phyloP scores from a whole-genome alignment of 1,140 invertebrate species.

The Drosophila athabasca region DNA sequence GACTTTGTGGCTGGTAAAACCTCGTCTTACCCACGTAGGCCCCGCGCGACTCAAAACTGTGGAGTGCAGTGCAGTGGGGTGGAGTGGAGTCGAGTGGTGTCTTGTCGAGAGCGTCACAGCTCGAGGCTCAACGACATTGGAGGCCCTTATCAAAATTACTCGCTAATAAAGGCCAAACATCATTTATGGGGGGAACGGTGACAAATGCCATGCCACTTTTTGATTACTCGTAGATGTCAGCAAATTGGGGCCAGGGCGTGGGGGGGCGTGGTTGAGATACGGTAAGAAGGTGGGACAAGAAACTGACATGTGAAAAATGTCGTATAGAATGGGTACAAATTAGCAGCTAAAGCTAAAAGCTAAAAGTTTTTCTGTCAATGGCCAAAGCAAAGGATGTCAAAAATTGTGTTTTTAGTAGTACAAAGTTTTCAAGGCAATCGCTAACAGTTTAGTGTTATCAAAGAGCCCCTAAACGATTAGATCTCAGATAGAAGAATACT shows the following conservation, averaged over 20 bases:
- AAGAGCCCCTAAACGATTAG: no score
- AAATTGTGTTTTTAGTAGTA: no score
- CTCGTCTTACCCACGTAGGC: not conserved
- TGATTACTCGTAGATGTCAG: slow-evolving; percentile 38
- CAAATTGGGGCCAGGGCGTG: slow-evolving; percentile 1
- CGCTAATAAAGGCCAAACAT: slow-evolving; percentile 45
- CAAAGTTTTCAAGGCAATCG: no score
- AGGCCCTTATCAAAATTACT: slow-evolving; percentile 39
- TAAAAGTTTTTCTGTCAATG: slow-evolving; percentile 5
- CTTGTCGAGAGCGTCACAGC: slow-evolving; percentile 26
- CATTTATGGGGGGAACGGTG: slow-evolving; percentile 51
- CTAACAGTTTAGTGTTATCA: no score
- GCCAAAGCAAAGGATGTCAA: no score
- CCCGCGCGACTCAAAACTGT: slow-evolving; percentile 20
- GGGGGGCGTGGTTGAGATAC: slow-evolving; percentile 8
- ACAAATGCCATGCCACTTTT: slow-evolving; percentile 38
- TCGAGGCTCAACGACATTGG: not conserved
- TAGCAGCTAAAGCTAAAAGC: not conserved
- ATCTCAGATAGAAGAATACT: no score
- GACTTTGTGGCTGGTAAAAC: slow-evolving; percentile 13
- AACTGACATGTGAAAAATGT: not conserved
- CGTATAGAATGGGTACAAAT: slow-evolving; percentile 20
- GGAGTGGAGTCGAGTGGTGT: not conserved
- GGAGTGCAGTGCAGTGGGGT: not conserved
- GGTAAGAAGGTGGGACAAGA: slow-evolving; percentile 10